phyloP scores from a whole-genome alignment of 2,888 invertebrate species.

The Xestia ashworthii region DNA sequence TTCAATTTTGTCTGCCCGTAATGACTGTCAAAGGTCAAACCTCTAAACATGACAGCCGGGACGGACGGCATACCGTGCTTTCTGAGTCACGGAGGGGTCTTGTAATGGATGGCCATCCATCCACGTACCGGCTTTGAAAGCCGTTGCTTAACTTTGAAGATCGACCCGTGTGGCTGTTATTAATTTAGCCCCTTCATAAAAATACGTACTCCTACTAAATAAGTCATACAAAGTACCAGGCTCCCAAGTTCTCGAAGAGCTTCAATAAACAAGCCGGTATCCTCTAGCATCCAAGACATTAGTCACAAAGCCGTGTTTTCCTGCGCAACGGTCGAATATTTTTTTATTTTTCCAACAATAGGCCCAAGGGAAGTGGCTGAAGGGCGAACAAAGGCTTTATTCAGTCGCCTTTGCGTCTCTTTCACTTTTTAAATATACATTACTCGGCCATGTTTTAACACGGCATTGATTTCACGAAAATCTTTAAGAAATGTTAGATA shows the following conservation, averaged over 20 bases:
- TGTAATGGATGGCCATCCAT: neutral
- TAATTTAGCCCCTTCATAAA: neutral
- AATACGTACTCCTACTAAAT: constrained; percentile 12
- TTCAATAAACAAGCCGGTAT: constrained; percentile 40
- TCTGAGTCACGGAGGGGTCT: neutral
- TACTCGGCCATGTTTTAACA: constrained; percentile 46
- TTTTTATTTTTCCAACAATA: constrained; percentile 65
- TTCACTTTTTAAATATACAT: constrained; percentile 60
- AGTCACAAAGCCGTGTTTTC: constrained; percentile 53
- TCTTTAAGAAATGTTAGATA: constrained; percentile 24
- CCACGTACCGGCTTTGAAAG: neutral
- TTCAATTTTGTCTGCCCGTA: neutral
- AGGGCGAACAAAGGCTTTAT: constrained; percentile 69
- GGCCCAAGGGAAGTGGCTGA: constrained; percentile 65
- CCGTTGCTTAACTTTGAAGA: neutral
- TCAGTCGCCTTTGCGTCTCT: constrained; percentile 55
- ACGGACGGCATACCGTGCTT: no score
- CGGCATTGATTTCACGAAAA: constrained; percentile 51
- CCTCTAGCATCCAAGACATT: constrained; percentile 48
- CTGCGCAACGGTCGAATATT: constrained; percentile 46
- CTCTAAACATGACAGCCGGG: neutral
- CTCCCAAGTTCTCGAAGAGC: constrained; percentile 30
- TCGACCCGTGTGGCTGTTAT: neutral
- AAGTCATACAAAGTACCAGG: constrained; percentile 43
- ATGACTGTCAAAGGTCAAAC: neutral